These are phyloP conservation scores for Philotrypesis tridentata DNA, from an alignment of 1,140 invertebrate species.

Conservation along the genomic window DNA sequence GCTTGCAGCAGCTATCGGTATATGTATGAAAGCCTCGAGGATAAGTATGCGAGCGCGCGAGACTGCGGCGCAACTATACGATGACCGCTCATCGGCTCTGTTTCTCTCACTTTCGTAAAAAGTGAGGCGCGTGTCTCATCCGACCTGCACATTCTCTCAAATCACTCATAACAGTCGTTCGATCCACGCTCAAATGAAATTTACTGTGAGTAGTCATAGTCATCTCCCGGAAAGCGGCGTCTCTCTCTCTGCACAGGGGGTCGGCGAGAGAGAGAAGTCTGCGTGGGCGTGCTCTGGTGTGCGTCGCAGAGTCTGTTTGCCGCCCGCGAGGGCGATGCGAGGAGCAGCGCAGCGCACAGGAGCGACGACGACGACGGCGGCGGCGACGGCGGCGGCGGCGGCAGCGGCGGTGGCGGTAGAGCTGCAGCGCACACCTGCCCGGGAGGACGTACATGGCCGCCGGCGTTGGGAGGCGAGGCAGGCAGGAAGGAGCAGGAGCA, in stretches of 20 bases:
- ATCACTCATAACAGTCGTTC: background rate
- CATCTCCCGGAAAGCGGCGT: background rate
- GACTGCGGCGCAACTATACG: background rate
- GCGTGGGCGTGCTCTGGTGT: slow-evolving; percentile 22
- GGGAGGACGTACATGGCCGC: background rate
- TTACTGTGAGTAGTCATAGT: background rate
- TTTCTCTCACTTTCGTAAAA: background rate
- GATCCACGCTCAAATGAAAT: background rate
- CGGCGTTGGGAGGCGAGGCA: background rate
- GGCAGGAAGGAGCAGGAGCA: background rate
- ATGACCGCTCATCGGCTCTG: slow-evolving; percentile 12
- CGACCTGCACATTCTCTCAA: background rate
- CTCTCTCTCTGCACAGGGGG: background rate
- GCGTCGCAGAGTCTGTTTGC: no score
- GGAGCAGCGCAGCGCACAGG: slow-evolving; percentile 19
- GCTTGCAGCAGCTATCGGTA: slow-evolving; percentile 19
- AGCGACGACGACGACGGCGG: background rate
- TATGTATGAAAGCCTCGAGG: no score
- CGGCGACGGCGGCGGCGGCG: slow-evolving; percentile 4
- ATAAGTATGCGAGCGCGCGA: background rate
- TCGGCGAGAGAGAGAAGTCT: slow-evolving; percentile 41
- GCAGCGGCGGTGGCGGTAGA: background rate
- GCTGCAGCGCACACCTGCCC: background rate
- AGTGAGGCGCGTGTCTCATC: background rate
- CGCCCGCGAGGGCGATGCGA: background rate